Conservation (phyloP, 2,888 invertebrate species). For the Strigamia crassipes region DNA sequence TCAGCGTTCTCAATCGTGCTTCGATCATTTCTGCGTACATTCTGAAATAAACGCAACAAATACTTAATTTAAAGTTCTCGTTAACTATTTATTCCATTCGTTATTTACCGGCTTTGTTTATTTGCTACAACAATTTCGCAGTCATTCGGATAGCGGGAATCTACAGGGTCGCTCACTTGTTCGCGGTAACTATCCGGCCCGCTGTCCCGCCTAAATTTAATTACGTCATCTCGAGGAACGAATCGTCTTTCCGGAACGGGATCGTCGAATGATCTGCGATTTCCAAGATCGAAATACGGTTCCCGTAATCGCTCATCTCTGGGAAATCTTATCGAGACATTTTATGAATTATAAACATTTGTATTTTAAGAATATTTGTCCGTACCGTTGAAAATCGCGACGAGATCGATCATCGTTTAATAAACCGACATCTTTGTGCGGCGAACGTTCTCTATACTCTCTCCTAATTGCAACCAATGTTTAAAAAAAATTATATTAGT, state of each 20-base stretch:
- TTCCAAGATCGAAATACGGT: not conserved
- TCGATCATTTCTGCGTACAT: slow-evolving; percentile 90
- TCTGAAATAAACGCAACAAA: slow-evolving; percentile 59
- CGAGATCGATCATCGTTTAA: slow-evolving; percentile 29
- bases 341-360: not conserved
- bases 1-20: slow-evolving; percentile 74
- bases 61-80: not conserved
- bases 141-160: slow-evolving; percentile 66
- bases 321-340: slow-evolving; percentile 13
- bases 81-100: not conserved
- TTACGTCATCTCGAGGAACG: not conserved
- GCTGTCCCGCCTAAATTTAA: not conserved
- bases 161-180: not conserved
- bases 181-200: not conserved
- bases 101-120: slow-evolving; percentile 75
- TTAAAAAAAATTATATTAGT: not conserved
- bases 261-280: slow-evolving; percentile 5
- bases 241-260: slow-evolving; percentile 12
- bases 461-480: not conserved
- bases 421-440: slow-evolving; percentile 29
- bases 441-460: slow-evolving; percentile 32
- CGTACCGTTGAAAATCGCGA: not conserved
- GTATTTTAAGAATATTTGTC: not conserved
- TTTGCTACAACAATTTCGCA: slow-evolving; percentile 89
- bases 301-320: slow-evolving; percentile 20